Evolutionary conservation across 2,113 vertebrate species (phyloP).

Genomic region (Tenrec ecaudatus): DNA sequence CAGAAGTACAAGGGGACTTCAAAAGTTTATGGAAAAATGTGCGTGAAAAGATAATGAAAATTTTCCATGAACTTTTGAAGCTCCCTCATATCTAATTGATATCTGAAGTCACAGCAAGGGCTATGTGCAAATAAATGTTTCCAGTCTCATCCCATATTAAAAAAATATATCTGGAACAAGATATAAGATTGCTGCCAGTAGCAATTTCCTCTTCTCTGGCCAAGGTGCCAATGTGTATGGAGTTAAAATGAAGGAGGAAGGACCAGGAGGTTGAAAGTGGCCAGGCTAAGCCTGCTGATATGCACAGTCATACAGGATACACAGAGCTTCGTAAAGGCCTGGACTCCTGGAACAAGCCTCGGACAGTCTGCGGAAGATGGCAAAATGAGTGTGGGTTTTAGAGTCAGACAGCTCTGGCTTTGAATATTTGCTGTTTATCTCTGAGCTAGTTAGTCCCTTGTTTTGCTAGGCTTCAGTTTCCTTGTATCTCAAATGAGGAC

Average conservation of each 20-base stretch:
- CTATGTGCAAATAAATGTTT: constrained; percentile 44
- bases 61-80: no score
- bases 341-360: not conserved
- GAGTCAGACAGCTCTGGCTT: constrained; percentile 26
- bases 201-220: constrained; percentile 44
- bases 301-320: not conserved
- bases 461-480: no score
- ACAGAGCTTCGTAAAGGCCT: not conserved
- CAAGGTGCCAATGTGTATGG: not conserved
- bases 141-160: not conserved
- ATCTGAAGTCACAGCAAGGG: constrained; percentile 30
- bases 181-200: constrained; percentile 28
- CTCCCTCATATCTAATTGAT: constrained; percentile 30
- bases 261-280: not conserved
- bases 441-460: constrained; percentile 32
- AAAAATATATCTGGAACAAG: constrained; percentile 23
- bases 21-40: no score
- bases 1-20: no score
- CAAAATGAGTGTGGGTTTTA: not conserved
- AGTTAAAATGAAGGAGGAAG: constrained; percentile 23
- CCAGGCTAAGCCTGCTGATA: not conserved
- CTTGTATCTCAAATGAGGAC: no score
- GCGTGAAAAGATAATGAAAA: no score
- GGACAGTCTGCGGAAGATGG: not conserved
- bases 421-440: constrained; percentile 45